phyloP scores from a whole-genome alignment of 2,113 vertebrate species.

The Gymnocephalus cernua region DNA sequence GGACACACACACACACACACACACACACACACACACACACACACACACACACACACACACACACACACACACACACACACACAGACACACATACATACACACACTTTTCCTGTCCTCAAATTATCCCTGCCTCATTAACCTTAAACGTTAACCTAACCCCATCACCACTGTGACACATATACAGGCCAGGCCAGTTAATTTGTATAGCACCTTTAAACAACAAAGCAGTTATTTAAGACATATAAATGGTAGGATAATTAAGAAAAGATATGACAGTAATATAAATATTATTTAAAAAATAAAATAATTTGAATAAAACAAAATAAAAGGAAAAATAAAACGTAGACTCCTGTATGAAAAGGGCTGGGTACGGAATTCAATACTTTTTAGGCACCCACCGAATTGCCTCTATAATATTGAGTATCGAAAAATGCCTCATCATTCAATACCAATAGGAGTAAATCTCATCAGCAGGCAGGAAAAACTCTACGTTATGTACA shows the following conservation, averaged over 20 bases:
- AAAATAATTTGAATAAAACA: neutral
- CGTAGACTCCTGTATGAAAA: no score
- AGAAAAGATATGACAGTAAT: neutral
- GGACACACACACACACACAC: no score
- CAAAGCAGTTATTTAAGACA: neutral
- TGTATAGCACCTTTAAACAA: neutral
- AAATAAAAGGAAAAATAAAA: neutral
- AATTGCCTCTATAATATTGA: no score
- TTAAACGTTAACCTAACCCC: conserved; percentile 34
- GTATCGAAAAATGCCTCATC: no score
- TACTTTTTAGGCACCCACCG: neutral
- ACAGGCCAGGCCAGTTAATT: neutral
- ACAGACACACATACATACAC: conserved; percentile 31
- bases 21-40: no score
- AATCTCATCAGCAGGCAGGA: no score
- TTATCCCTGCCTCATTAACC: conserved; percentile 66
- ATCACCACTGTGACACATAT: conserved; percentile 4
- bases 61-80: no score
- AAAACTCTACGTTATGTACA: no score
- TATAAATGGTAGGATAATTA: neutral
- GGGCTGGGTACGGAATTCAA: no score
- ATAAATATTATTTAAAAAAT: fast-evolving
- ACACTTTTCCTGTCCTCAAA: conserved; percentile 17
- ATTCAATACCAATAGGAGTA: no score
- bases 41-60: no score